Base-by-base conservation (phyloP, 1,140 invertebrate genomes). In the Halictus rubicundus region DNA sequence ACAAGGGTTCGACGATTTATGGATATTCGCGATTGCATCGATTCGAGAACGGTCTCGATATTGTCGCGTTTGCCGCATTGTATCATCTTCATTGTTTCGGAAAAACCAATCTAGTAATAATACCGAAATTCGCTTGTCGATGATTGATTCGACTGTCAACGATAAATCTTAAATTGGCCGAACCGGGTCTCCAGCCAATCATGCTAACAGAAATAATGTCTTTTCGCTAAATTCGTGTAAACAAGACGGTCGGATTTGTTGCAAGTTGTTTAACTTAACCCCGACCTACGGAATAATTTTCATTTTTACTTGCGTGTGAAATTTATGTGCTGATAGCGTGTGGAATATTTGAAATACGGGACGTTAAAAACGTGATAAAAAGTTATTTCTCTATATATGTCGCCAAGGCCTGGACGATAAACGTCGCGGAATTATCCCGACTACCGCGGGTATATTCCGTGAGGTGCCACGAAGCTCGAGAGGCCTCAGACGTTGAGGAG, bases 81-180 rank as follows among this genome's bases (percentile, higher is more conserved):
- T 73, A 52, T 57, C 70, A 60, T 49, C 71, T 61, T 73, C 52
- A 68, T 66, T 74, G 78, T 66, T 78, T 72, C 16, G 60, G 8
- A 65, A 63, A 72, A 78, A 74, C 25, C 61, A 66, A 72, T 54
- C 68, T 68, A n/a, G 63, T 71, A 73, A 81, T 85, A 81, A 85
- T 85, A 84, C 64, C 21, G 52, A 57, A 79, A 84, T 80, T 72
- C 76, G 65, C 23, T 32, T 14, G 39, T 14, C 14, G 21, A 52
- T 46, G 72, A 76, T 83, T 75, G 81, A 60, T 66, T 39, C 37
- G 21, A 23, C 39, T 69, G 64, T 71, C 81, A 65, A 68, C 27
- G 54, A 68, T 80, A 63, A 75, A 57, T 81, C 68, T 21, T 52
- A 63, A 69, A 72, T 69, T 63, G 61, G 21, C 21, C 14, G 37